A percentile compares a stretch with the other conserved stretches of the same genome.
Conservation (phyloP, 2,113 vertebrate genomes). For the Anseranas semipalmata region DNA sequence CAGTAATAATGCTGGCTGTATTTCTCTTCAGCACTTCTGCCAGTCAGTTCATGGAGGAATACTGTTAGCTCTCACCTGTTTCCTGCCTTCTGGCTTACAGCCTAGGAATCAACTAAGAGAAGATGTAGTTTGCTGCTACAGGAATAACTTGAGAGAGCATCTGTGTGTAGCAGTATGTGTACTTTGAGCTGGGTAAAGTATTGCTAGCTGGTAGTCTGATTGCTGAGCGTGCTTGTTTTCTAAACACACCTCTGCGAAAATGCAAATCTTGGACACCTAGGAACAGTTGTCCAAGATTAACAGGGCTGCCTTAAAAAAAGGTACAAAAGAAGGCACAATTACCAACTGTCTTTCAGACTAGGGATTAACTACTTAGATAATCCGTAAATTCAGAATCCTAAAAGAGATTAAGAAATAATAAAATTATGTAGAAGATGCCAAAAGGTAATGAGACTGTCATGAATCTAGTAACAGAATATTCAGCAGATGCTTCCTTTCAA, state of each 20-base stretch:
- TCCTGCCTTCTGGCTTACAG: not conserved
- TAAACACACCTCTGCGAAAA: not conserved
- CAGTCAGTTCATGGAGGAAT: not conserved
- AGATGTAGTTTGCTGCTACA: not conserved
- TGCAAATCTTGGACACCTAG: not conserved
- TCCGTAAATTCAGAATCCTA: not conserved
- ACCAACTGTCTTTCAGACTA: not conserved
- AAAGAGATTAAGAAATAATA: not conserved
- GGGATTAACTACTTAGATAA: not conserved
- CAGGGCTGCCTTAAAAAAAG: not conserved
- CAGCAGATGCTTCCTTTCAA: not conserved
- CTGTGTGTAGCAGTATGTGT: fast-evolving
- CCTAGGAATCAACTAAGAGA: not conserved
- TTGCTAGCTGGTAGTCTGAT: not conserved
- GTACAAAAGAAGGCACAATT: not conserved
- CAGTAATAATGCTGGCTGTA: not conserved
- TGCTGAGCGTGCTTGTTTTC: not conserved
- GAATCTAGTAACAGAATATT: not conserved
- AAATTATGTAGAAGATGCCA: not conserved
- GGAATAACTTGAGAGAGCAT: not conserved
- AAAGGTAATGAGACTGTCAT: not conserved
- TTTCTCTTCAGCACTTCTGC: not conserved
- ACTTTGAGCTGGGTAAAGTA: not conserved
- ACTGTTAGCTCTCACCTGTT: not conserved
- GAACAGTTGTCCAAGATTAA: not conserved